Base-by-base conservation (phyloP, 2,888 invertebrate genomes). In the Odiellus spinosus region DNA sequence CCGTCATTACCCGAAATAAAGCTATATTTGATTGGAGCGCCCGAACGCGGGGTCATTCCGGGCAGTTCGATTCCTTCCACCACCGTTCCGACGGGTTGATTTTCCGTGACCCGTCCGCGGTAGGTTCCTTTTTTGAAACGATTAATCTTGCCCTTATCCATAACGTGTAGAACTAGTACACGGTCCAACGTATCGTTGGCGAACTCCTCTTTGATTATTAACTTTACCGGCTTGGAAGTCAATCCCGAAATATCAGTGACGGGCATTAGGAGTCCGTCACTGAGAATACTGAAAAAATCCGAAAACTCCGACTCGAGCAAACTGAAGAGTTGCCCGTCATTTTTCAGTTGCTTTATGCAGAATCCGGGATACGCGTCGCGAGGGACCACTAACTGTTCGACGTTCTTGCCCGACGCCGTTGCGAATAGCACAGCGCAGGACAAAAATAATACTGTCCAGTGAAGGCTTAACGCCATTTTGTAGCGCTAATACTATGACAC, bases 211-310 rank as follows among this genome's bases (percentile, higher is more conserved):
- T 86, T 85, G 47, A 85, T 69, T 17, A 87, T 78, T 45, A 84
- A 76, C 48, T 87, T 73, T 63, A 83, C 79, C 20, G 87, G 78
- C 0, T 83, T 82, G 55, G 77, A 76, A 50, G 85, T 76, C 51
- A 88, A 69, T 12, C 85, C 82, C 45, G 78, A 76, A 38, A 88
- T 73, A 62, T 86, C 84, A 35, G 83, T 78, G 20, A 85, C 87
- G 40, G 87, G 87, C 86, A 88, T 90, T 48, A 90, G 78, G 47
- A 86, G 76, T 44, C 88, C 88, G 65, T 86, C 82, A 56, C 80
- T 78, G 48, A 88, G 74, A 55, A 88, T 78, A 10, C 88, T 82
- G 67, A 90, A 88, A 67, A 80, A 87, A 56, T 82, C 77, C 41
- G 82, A 80, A 64, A 77, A 83, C 54, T 80, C 82, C 43, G 81